These are phyloP conservation scores for Sula dactylatra DNA, from an alignment of 2,113 vertebrate species.

Conservation along the genomic window DNA sequence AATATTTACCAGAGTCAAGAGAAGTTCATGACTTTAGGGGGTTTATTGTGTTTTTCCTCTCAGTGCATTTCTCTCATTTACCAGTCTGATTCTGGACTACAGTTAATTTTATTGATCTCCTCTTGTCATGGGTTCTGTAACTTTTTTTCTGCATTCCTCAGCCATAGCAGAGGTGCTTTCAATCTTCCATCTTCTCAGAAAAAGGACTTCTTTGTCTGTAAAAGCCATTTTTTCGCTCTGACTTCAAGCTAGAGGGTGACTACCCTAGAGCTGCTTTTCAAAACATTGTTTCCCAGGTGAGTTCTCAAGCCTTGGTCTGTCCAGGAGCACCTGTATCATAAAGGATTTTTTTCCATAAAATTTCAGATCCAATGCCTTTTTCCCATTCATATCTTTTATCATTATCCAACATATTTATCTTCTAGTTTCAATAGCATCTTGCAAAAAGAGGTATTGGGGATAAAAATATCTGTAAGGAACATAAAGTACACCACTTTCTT, in stretches of 20 bases:
- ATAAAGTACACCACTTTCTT: neutral
- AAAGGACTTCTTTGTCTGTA: neutral
- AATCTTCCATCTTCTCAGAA: neutral
- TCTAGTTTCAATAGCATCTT: neutral
- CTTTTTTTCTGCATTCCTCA: neutral
- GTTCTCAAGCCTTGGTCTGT: neutral
- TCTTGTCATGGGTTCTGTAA: neutral
- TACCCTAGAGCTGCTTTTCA: neutral
- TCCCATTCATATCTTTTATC: neutral
- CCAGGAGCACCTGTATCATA: neutral
- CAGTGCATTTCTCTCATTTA: neutral
- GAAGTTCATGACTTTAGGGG: neutral
- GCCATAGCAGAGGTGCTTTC: neutral
- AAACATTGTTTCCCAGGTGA: neutral
- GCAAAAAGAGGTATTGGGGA: neutral
- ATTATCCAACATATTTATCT: neutral
- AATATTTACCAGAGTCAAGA: neutral
- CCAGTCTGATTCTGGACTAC: neutral
- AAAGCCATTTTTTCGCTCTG: neutral
- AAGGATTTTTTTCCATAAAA: neutral
- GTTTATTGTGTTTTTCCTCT: neutral
- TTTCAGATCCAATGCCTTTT: neutral
- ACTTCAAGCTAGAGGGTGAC: neutral
- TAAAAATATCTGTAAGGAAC: constrained; percentile 18
- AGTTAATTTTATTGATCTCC: neutral